These are phyloP conservation scores for Falco novaeseelandiae DNA, from an alignment of 2,797 vertebrate species.

Conservation along the genomic window DNA sequence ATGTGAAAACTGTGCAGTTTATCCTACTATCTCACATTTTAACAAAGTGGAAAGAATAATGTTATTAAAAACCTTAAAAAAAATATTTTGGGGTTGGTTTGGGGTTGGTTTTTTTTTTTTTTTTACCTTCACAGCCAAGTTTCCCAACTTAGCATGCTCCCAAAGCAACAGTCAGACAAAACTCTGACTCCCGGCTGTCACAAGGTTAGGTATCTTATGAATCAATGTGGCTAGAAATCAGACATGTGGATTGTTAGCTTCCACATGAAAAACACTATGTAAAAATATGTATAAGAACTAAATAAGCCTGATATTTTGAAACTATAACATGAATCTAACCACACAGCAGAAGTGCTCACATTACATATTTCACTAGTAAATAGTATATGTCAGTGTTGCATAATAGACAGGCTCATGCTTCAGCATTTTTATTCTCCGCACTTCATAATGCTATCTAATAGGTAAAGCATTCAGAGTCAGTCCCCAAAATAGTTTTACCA, in stretches of 20 bases:
- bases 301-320: neutral
- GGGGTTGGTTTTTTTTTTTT: neutral
- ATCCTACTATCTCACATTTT: neutral
- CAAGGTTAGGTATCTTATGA: neutral
- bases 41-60: neutral
- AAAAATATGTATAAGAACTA: neutral
- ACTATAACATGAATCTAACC: neutral
- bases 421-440: neutral
- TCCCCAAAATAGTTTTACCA: neutral
- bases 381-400: neutral
- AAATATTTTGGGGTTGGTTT: neutral
- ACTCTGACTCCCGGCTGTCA: neutral
- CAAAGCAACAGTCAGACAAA: neutral
- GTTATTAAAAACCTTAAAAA: neutral
- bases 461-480: neutral
- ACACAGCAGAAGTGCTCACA: neutral
- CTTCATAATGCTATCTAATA: neutral
- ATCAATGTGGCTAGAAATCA: neutral
- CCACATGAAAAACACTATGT: neutral
- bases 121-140: neutral
- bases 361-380: neutral
- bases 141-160: neutral
- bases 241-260: neutral
- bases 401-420: neutral
- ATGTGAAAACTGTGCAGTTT: neutral